Evolutionary conservation across 2,113 vertebrate genomes (phyloP).

Genomic region (Centropus bengalensis): DNA sequence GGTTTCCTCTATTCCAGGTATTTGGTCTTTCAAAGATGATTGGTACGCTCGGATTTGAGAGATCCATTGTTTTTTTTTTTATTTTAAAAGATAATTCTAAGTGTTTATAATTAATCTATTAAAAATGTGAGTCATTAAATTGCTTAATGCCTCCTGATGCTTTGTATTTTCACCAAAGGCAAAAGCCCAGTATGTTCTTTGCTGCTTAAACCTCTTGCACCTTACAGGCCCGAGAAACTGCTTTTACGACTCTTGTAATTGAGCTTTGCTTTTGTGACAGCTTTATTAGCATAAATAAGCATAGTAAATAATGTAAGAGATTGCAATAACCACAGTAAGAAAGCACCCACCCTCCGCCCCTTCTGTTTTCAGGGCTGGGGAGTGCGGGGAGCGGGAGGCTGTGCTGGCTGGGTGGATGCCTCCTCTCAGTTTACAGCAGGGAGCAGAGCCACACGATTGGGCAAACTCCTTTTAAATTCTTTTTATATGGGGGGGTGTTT

Average conservation of each 20-base stretch:
- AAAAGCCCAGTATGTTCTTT: background rate
- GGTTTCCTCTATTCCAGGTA: background rate
- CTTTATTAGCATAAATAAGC: background rate
- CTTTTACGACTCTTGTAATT: background rate
- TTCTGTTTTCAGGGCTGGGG: background rate
- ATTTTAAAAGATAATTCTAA: background rate
- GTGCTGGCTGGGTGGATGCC: background rate
- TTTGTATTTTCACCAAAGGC: background rate
- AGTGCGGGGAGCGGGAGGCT: background rate
- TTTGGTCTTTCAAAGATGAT: background rate
- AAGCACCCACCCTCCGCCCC: background rate
- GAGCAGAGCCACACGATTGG: constrained; percentile 42
- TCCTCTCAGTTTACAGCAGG: constrained; percentile 41
- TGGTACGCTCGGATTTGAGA: background rate
- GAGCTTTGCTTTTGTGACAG: background rate
- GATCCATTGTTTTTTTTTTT: background rate
- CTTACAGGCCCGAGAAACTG: background rate
- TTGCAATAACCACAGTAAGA: background rate
- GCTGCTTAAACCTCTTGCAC: background rate
- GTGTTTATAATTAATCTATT: background rate
- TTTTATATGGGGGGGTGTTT: constrained; percentile 52
- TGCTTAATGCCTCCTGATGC: background rate
- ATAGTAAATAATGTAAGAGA: background rate
- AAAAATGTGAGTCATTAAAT: background rate
- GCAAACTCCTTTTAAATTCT: constrained; percentile 33